Evolutionary conservation across 1,140 invertebrate genomes (phyloP).

Genomic region (Drosophila ambigua): DNA sequence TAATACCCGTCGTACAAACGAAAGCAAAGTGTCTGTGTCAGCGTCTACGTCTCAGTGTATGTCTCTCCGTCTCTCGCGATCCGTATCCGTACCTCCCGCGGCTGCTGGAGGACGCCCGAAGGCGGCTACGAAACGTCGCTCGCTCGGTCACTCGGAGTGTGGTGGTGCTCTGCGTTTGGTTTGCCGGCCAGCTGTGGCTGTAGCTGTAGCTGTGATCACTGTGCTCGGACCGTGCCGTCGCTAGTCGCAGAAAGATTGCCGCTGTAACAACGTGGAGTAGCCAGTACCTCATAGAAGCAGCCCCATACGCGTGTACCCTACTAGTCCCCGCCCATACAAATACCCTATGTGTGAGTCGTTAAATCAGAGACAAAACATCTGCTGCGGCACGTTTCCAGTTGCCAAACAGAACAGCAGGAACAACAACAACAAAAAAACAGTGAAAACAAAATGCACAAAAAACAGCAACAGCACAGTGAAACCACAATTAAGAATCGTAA

Average conservation of each 20-base stretch:
- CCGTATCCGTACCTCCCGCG: slow-evolving; percentile 1
- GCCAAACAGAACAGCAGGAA: slow-evolving; percentile 11
- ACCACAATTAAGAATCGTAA: slow-evolving; percentile 18
- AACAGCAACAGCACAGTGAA: slow-evolving; percentile 4
- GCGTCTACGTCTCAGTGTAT: too few species aligned
- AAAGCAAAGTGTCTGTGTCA: background rate
- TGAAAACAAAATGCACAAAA: slow-evolving; percentile 21
- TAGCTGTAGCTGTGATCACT: slow-evolving; percentile 16
- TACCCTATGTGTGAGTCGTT: slow-evolving; percentile 34
- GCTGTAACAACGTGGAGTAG: slow-evolving; percentile 71
- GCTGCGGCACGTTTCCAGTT: slow-evolving; percentile 58
- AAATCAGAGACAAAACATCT: slow-evolving; percentile 55
- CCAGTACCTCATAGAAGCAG: slow-evolving; percentile 4
- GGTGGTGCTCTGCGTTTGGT: slow-evolving; percentile 37
- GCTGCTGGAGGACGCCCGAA: slow-evolving; percentile 6
- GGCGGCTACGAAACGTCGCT: slow-evolving; percentile 1
- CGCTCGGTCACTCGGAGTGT: slow-evolving; percentile 32
- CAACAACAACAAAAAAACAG: slow-evolving; percentile 5
- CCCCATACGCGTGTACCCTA: slow-evolving; percentile 11
- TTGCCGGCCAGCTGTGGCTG: slow-evolving; percentile 22
- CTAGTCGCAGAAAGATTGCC: slow-evolving; percentile 74
- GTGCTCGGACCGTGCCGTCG: slow-evolving; percentile 23
- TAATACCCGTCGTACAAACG: slow-evolving; percentile 31
- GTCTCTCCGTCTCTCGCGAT: slow-evolving; percentile 8
- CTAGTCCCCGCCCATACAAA: background rate